Conservation (phyloP, 2,797 vertebrate species). For the Pogoniulus pusillus region DNA sequence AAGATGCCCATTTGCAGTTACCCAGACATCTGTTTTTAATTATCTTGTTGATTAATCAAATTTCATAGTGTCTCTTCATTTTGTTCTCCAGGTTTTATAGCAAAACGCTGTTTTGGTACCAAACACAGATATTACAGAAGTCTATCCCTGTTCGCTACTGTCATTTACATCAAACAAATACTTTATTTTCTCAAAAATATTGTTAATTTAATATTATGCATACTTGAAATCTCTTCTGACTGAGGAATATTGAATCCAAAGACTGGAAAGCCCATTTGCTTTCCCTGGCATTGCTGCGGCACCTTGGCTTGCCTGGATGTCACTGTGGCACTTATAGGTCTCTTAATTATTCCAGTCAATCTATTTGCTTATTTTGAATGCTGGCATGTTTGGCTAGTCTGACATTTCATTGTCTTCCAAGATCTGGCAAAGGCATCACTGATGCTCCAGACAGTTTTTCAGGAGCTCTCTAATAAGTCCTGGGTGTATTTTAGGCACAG, state of each 20-base stretch:
- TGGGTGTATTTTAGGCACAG: background rate
- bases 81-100: background rate
- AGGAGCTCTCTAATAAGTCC: background rate
- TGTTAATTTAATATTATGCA: background rate
- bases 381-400: background rate
- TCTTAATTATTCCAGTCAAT: background rate
- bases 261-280: background rate
- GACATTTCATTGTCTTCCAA: background rate
- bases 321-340: background rate
- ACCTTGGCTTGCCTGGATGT: background rate
- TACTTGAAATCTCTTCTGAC: background rate
- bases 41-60: background rate
- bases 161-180: background rate
- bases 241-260: background rate
- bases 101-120: background rate
- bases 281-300: background rate
- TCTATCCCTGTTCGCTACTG: background rate
- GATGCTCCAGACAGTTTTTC: background rate
- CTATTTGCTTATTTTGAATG: background rate
- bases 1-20: background rate
- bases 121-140: background rate
- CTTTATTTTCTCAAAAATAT: background rate
- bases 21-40: background rate
- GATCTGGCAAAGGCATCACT: background rate
- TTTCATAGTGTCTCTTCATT: background rate